Conservation (phyloP, 2,888 invertebrate genomes). For the Hofmannophila pseudospretella region DNA sequence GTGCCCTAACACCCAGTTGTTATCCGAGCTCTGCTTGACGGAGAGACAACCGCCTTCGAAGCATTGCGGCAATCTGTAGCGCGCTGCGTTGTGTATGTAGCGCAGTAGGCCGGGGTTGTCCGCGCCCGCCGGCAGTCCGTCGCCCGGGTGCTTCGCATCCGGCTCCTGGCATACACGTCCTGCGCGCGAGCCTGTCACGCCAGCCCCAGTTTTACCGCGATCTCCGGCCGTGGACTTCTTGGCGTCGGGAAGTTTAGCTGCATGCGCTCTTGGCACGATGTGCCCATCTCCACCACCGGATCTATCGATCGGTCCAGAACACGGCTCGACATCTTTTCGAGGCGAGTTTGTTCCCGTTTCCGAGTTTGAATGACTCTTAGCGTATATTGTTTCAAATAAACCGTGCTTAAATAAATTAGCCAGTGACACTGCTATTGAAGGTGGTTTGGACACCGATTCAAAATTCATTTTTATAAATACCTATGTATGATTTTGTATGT, state of each 20-base stretch:
- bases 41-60: conserved; percentile 65
- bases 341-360: conserved; percentile 31
- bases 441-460: conserved; percentile 19
- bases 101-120: conserved; percentile 58
- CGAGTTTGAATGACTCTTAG: conserved; percentile 40
- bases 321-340: conserved; percentile 17
- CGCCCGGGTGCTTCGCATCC: conserved; percentile 6
- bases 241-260: conserved; percentile 11
- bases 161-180: conserved; percentile 45
- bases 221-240: conserved; percentile 27
- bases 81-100: conserved; percentile 63
- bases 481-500: too few relatives aligned
- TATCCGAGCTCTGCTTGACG: conserved; percentile 48
- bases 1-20: conserved; percentile 63
- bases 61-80: conserved; percentile 64
- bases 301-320: conserved; percentile 4
- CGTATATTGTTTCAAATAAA: conserved; percentile 51
- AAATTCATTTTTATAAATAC: conserved; percentile 11
- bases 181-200: conserved; percentile 61
- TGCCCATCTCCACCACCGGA: conserved; percentile 33
- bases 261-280: conserved; percentile 11
- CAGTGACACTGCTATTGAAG: conserved; percentile 31
- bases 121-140: conserved; percentile 46
- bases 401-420: conserved; percentile 45
- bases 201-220: conserved; percentile 67